A percentile compares a stretch with the other conserved stretches of the same genome.
phyloP scores from a whole-genome alignment of 2,113 vertebrate genomes.

The Terrapene triunguis region DNA sequence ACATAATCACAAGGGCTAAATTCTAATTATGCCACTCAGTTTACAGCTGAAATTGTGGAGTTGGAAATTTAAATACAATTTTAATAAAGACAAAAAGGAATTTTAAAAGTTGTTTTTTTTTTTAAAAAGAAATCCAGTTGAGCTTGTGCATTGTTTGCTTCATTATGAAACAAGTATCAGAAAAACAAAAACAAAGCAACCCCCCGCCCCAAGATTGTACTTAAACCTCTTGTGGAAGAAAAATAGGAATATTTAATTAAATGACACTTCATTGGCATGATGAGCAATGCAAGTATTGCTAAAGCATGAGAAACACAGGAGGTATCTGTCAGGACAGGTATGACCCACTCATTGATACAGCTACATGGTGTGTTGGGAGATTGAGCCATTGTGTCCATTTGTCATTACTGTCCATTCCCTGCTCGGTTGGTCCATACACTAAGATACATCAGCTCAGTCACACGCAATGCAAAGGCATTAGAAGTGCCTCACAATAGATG shows the following conservation, averaged over 20 bases:
- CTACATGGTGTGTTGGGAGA: neutral
- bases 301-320: neutral
- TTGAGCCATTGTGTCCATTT: neutral
- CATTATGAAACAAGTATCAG: neutral
- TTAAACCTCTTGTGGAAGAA: neutral
- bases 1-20: neutral
- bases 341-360: neutral
- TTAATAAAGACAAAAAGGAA: neutral
- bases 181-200: neutral
- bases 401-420: neutral
- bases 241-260: neutral
- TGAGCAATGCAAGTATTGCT: neutral
- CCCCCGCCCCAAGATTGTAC: neutral
- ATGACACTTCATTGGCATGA: neutral
- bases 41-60: neutral
- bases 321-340: neutral
- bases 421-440: neutral
- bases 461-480: neutral
- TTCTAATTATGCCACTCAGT: conserved; percentile 19
- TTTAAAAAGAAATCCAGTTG: neutral
- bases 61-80: neutral
- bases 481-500: neutral
- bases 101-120: neutral
- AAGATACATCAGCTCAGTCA: neutral
- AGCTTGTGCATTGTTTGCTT: neutral